Evolutionary conservation across 2,797 vertebrate genomes (phyloP).

Genomic region (Poliocrania exsul): DNA sequence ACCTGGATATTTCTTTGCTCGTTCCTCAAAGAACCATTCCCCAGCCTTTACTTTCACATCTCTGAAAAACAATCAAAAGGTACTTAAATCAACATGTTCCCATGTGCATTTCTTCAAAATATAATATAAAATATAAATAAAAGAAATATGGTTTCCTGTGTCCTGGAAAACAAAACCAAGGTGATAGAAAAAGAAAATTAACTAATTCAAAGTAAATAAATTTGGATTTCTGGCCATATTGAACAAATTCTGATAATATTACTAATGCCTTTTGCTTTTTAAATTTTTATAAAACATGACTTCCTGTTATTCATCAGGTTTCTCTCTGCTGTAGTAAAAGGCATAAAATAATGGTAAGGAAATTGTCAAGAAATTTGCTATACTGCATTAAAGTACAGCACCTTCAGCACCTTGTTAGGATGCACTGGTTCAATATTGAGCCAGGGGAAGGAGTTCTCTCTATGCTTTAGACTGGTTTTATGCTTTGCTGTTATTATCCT

Average conservation of each 20-base stretch:
- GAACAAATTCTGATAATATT: neutral
- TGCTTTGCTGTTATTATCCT: neutral
- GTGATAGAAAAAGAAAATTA: neutral
- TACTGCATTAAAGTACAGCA: neutral
- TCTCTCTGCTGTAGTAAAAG: neutral
- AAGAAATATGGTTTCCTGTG: neutral
- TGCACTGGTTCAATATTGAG: neutral
- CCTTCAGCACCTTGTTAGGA: neutral
- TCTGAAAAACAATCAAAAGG: slow-evolving; percentile 74
- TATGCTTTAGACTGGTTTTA: neutral
- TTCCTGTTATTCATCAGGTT: neutral
- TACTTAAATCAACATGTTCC: neutral
- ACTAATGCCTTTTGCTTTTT: neutral
- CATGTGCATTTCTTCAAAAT: neutral
- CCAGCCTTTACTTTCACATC: slow-evolving; percentile 89
- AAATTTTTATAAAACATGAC: neutral
- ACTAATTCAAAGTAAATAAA: neutral
- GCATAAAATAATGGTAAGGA: neutral
- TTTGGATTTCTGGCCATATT: neutral
- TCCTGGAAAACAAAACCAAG: neutral
- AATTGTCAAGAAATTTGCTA: neutral
- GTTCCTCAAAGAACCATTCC: slow-evolving; percentile 92
- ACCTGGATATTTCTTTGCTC: slow-evolving; percentile 87
- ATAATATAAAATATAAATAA: too few relatives aligned
- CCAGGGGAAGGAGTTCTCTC: neutral